Base-by-base conservation (phyloP, 2,113 vertebrate species). In the Actinemys pallida region DNA sequence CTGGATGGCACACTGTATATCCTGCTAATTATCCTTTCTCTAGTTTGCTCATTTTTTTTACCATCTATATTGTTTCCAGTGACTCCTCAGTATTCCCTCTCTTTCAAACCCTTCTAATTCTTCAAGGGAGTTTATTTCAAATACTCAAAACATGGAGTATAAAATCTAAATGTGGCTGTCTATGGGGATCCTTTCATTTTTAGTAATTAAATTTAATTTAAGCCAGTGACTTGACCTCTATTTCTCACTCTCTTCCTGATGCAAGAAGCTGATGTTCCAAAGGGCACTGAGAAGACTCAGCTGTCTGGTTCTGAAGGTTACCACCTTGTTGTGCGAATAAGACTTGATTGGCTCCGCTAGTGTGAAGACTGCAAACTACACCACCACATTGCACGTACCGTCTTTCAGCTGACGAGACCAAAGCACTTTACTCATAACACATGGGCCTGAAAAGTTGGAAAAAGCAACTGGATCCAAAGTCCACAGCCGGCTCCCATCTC, bases 361-460 rank as follows among this genome's bases (percentile, higher is more conserved):
- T 59, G 54, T 75, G 79, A 72, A 78, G n/a, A 3, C 24, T 20
- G 65, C 4, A 86, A 59, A 2, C 3, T 3, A 2, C 3, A 22
- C 20, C 13, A 24, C 10, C 50, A 3, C 8, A 25, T 81, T 56
- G 39, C 57, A 22, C 7, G 9, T 25, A 0, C 17, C 25, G 52
- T 29, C 82, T 85, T 52, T 22, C 75, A 75, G 6, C 75, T 39
- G 1, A 52, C 75, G 52, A 54, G 7, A 6, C 56, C 52, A 35
- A 0, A 0, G 27, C 17, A 19, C 39, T 39, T 10, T 5, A n/a
- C 29, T 45, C 53, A 72, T n/a, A 90, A 29, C 3, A 1, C 31
- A n/a, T 9, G 42, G 45, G 6, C 50, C 69, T 49, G 29, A 78
- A 69, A 62, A 93, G 53, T 2, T 50, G 87, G 9, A 90, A 87